phyloP scores from a whole-genome alignment of 2,113 vertebrate genomes.

The Myiagra hebetior region DNA sequence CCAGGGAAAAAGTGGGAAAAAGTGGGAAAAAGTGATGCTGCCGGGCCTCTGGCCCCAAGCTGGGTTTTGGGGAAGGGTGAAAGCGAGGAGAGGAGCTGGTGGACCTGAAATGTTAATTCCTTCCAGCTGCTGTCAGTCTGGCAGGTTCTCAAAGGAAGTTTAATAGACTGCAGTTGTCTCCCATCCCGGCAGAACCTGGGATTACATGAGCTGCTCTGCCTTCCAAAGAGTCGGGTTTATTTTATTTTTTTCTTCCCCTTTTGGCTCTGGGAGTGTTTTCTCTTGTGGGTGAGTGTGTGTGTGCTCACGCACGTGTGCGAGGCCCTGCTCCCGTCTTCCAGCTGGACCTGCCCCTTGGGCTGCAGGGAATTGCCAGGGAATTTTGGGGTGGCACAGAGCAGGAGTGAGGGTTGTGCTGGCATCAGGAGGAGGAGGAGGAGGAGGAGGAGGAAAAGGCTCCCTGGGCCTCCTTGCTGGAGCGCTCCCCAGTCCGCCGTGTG shows the following conservation, averaged over 20 bases:
- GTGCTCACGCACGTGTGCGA: not conserved
- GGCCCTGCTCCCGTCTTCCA: not conserved
- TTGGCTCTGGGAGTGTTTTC: constrained; percentile 28
- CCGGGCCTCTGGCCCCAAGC: not conserved
- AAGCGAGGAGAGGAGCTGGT: constrained; percentile 20
- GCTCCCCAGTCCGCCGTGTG: not conserved
- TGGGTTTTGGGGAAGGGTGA: constrained; percentile 8
- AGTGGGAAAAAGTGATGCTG: constrained; percentile 49
- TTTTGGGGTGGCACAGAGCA: not conserved
- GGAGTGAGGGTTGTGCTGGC: not conserved
- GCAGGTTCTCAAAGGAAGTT: constrained; percentile 70
- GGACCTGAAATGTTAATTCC: constrained; percentile 56
- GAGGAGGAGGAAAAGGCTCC: not conserved
- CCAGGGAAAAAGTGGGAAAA: not conserved
- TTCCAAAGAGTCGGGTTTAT: not conserved
- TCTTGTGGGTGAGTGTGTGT: not conserved
- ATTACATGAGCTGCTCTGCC: constrained; percentile 37
- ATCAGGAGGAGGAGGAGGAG: not conserved
- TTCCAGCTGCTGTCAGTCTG: constrained; percentile 71
- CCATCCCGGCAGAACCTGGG: constrained; percentile 6
- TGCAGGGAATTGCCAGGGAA: not conserved
- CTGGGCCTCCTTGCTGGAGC: not conserved
- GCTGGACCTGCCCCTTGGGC: not conserved
- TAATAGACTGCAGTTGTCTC: constrained; percentile 65
- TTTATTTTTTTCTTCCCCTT: not conserved